Conservation (phyloP, 1,140 invertebrate species). For the Macrostomum lignano region DNA sequence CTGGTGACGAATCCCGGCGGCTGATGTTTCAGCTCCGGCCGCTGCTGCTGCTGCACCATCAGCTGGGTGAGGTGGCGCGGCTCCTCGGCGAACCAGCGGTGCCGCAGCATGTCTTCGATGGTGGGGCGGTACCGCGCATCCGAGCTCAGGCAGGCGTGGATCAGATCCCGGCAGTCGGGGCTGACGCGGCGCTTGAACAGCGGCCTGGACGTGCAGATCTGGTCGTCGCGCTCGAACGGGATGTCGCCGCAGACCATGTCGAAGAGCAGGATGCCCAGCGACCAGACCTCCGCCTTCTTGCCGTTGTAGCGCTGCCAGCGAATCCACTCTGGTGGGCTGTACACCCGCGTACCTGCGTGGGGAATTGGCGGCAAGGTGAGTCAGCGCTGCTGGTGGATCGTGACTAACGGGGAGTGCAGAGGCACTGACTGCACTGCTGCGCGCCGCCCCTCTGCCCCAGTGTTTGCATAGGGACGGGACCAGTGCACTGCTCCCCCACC, state of each 20-base stretch:
- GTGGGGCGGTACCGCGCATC: conserved; percentile 31
- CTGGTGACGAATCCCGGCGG: no score
- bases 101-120: conserved; percentile 33
- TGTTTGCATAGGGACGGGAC: no score
- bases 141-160: conserved; percentile 11
- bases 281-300: conserved; percentile 37
- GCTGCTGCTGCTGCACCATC: no score
- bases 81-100: no score
- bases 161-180: conserved; percentile 5
- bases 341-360: conserved; percentile 35
- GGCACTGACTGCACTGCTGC: no score
- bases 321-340: conserved; percentile 43
- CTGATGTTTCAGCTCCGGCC: no score
- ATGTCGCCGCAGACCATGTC: conserved; percentile 45
- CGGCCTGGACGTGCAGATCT: conserved; percentile 33
- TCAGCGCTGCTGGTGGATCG: no score
- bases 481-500: no score
- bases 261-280: conserved; percentile 38
- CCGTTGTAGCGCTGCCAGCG: conserved; percentile 34
- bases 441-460: no score
- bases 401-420: no score
- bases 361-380: neutral
- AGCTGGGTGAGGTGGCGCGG: no score
- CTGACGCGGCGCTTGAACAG: conserved; percentile 29
- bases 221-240: conserved; percentile 39